Base-by-base conservation (phyloP, 2,797 vertebrate species). In the Tauraco hartlaubi region DNA sequence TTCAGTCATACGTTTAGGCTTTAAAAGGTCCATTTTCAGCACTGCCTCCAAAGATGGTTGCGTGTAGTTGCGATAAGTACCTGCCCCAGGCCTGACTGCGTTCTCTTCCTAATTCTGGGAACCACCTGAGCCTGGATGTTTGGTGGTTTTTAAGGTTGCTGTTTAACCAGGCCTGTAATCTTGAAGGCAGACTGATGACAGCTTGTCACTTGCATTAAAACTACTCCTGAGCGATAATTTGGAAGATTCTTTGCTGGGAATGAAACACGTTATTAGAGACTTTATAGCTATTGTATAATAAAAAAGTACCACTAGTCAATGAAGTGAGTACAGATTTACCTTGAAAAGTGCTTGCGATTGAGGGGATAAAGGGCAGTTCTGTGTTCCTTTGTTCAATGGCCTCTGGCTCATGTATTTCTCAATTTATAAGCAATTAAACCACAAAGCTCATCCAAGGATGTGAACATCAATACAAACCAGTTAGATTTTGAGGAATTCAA, bases 361-460 rank as follows among this genome's bases (percentile, higher is more conserved):
- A 86, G 63, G 26, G 51, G 37, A 80, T 86, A 93, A 93, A 66
- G 71, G 79, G 49, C 54, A 84, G 49, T 78, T 95, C 39, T 84
- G 22, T 73, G 35, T 87, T 93, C 67, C 44, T 31, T 46, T 67
- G 33, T 71, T 96, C 83, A 74, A 9, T 61, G 56, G 64, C 52
- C 91, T 89, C 90, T 92, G 71, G 67, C 72, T 96, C 54, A 54
- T 56, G 11, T 33, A 82, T 52, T 72, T 88, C 80, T 93, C 71
- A 73, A 20, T 82, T 76, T 90, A 58, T 89, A 93, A 95, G 74
- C 86, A 91, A 48, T 86, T 96, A 92, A 90, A 84, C 61, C n/a
- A n/a, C 12, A 14, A 76, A 93, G 74, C 74, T 92, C 13, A 77
- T 68, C 31, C 73, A 77, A 17, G 19, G 10, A 79, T 85, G 19